A percentile compares a stretch with the other conserved stretches of the same genome.
phyloP scores from a whole-genome alignment of 2,797 vertebrate genomes.

The Diplodus puntazzo region DNA sequence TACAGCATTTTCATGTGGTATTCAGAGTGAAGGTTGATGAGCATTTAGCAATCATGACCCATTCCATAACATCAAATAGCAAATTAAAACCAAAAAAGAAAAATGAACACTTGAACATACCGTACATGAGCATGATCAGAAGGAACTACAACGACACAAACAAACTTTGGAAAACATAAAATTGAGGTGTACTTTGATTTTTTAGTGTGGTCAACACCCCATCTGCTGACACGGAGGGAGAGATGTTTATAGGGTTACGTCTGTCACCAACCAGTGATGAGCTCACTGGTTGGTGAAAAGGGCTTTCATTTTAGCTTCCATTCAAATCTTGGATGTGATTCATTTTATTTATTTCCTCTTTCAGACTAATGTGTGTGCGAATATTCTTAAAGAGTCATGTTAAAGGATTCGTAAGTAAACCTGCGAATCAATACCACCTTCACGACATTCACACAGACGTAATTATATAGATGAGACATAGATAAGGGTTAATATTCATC shows the following conservation, averaged over 20 bases:
- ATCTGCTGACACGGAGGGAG: too few relatives aligned
- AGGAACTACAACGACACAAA: too few relatives aligned
- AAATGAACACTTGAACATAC: too few relatives aligned
- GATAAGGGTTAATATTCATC: constrained; percentile 42
- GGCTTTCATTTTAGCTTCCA: constrained; percentile 35
- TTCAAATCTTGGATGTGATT: constrained; percentile 52
- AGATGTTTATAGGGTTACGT: too few relatives aligned
- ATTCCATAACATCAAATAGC: too few relatives aligned
- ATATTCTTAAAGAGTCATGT: constrained; percentile 16
- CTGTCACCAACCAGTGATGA: constrained; percentile 7
- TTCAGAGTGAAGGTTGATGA: neutral
- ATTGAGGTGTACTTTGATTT: too few relatives aligned
- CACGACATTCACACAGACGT: constrained; percentile 20
- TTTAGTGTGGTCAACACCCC: too few relatives aligned
- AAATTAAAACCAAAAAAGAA: too few relatives aligned
- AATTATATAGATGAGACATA: constrained; percentile 29
- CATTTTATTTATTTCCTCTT: constrained; percentile 41
- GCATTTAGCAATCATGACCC: neutral
- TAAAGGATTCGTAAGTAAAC: constrained; percentile 25
- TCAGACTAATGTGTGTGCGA: constrained; percentile 32
- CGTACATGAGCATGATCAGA: too few relatives aligned
- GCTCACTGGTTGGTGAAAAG: constrained; percentile 17
- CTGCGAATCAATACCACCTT: constrained; percentile 26
- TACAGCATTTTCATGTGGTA: neutral
- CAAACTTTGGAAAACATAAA: too few relatives aligned